Conservation (phyloP, 1,140 invertebrate species). For the Papilio helenus region DNA sequence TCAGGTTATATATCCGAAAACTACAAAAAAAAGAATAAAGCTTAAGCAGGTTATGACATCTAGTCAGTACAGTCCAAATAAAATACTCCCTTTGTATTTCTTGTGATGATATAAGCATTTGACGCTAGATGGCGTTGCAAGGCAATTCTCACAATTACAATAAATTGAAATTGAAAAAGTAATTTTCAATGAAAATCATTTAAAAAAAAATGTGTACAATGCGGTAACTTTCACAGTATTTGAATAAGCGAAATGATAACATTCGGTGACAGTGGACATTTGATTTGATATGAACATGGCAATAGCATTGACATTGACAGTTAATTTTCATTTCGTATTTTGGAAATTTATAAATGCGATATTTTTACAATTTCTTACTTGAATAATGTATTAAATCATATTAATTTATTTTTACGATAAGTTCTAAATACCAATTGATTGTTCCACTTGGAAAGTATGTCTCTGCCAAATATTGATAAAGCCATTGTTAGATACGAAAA, state of each 20-base stretch:
- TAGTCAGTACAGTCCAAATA: background rate
- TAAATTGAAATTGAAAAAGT: too few relatives aligned
- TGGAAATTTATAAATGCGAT: background rate
- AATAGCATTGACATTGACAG: background rate
- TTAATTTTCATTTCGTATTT: background rate
- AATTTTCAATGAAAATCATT: background rate
- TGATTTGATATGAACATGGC: background rate
- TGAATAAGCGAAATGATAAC: background rate
- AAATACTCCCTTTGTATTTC: background rate
- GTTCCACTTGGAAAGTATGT: conserved; percentile 47
- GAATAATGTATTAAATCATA: too few relatives aligned
- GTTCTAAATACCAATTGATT: background rate
- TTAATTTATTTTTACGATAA: background rate
- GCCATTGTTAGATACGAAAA: conserved; percentile 66
- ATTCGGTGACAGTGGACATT: background rate
- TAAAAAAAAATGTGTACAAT: background rate
- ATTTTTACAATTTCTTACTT: too few relatives aligned
- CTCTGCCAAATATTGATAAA: conserved; percentile 52
- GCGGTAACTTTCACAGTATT: background rate
- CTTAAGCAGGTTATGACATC: background rate
- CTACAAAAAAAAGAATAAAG: background rate
- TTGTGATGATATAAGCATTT: background rate
- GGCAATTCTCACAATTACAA: too few relatives aligned
- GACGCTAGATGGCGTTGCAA: background rate
- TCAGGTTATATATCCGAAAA: background rate